Base-by-base conservation (phyloP, 2,888 invertebrate genomes). In the Arrhopalites spinosus region DNA sequence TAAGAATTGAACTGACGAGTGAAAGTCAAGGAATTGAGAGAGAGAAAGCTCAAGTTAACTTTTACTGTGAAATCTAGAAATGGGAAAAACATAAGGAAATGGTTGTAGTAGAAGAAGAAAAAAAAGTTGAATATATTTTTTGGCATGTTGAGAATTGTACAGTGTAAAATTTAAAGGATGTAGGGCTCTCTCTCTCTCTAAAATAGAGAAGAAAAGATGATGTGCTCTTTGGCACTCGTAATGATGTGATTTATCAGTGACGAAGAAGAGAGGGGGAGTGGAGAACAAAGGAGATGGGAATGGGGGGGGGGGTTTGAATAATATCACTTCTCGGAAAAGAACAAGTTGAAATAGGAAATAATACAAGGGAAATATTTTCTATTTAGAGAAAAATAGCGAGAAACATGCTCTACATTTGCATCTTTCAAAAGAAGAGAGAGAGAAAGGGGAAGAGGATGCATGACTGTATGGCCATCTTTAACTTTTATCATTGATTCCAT, bases 241-340 rank as follows among this genome's bases (percentile, higher is more conserved):
- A 80, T 80, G 80, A 80, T 78, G 78, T 80, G 80, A 80, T 80
- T 80, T 80, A 80, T 80, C 80, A 79, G 78, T 77, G 78, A 77
- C 77, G 76, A 73, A 78, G 78, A 73, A 74, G 77, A 67, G 53
- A 8, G 20, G 8, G 1, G 47, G 47, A 47, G 45, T 15, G 74
- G 74, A 75, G 71, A 59, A 56, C 63, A 75, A 77, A 74, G 59
- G 25, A 25, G 13, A 78, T 77, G 75, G 77, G 77, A 77, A 78
- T 75, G 75, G 78, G 73, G 25, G 27, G 63, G 64, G 72, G 64
- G 63, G 25, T 50, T 59, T 59, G 61, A 59, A 71, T 71, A 71
- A 71, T 59, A 59, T 71, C 20, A 23, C 53, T 71, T n/a, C n/a
- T n/a, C n/a, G n/a, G n/a, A 71, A 61, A 59, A 71, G 30, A 17